Evolutionary conservation across 2,888 invertebrate genomes (phyloP), one percentile per base, ranked within the genome.

Genomic region (Pediacus dermestoides): DNA sequence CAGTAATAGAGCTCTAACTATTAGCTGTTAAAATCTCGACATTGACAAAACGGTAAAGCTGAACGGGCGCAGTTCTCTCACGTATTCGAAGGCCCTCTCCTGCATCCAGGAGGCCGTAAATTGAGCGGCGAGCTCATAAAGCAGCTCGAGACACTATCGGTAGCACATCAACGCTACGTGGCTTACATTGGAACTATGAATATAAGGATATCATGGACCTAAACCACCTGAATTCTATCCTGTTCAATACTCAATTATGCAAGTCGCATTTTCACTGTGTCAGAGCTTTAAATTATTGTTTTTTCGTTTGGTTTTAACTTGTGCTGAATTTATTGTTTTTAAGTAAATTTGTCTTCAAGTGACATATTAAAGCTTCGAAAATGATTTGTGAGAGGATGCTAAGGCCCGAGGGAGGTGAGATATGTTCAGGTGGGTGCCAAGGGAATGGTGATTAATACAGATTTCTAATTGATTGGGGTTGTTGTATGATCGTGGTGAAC

Each of bases 61-160:
- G 55, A 55, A 55, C 52, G 28, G 53, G 40, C 54, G 54, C 57
- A 64, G 58, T 62, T 63, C 55, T 46, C 60, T 65, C 66, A 64
- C 65, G 64, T 65, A 64, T 58, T 58, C 14, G 14, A 28, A 46
- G 50, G 54, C 48, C 52, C 48, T 48, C 52, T 46, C 55, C 10
- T 53, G 55, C 52, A 56, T 55, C 56, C 48, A 50, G 48, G 48
- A 56, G 57, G 55, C 59, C 61, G 66, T 66, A 66, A 66, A 66
- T 66, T 63, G 63, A 58, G 58, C 63, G 58, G 48, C 52, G 58
- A 56, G 57, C 62, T 60, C 64, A 67, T 67, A 67, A 67, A 67
- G 60, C 63, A 63, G 61, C 59, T 50, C 58, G 58, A 60, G 67
- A 67, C 67, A 67, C 61, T 67, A 67, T 67, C 67, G 64, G 61